Evolutionary conservation across 1,140 invertebrate genomes (phyloP), one percentile per base, ranked within the genome.

Genomic region (Chelonus insularis): DNA sequence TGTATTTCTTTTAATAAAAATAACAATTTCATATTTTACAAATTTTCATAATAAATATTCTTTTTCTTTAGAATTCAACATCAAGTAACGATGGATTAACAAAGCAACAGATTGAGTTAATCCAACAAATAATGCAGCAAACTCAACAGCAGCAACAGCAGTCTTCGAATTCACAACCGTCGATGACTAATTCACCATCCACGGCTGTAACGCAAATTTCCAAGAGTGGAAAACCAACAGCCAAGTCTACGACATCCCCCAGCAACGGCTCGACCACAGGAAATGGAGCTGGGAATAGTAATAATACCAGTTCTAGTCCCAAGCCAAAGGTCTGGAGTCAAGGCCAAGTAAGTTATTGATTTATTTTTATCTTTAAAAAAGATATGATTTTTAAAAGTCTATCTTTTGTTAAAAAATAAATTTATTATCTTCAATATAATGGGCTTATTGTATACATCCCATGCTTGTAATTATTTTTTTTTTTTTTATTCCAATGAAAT

Each of bases 61-160:
- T 60, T 47, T 57, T 8, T 68, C 16, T 75, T 68, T 67, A 84
- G 82, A 77, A 74, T 52, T 73, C 75, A 57, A 77, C 73, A 50
- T 79, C 76, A 66, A 83, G 80, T 62, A 87, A 87, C 72, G 88
- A 89, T 69, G 87, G 87, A 25, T 76, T 89, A 47, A 88, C 88
- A 8, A 87, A 88, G 67, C 88, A 90, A 69, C 89, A 88, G 75
- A 82, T 89, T 68, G 90, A 90, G 78, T 84, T 88, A 67, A 91
- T 91, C 67, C 88, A 90, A 74, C 88, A 90, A 75, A 90, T 90
- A 63, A 90, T 91, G 87, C 88, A 88, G 68, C 89, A 89, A 72
- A 89, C 88, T 11, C 87, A 85, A 68, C 85, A 72, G 54, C 78
- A 72, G 55, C 78, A 72, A 55, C 76, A 76, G 63, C 68, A 76